These are phyloP conservation scores for Oxyura jamaicensis DNA, from an alignment of 2,113 vertebrate genomes.

Conservation along the genomic window DNA sequence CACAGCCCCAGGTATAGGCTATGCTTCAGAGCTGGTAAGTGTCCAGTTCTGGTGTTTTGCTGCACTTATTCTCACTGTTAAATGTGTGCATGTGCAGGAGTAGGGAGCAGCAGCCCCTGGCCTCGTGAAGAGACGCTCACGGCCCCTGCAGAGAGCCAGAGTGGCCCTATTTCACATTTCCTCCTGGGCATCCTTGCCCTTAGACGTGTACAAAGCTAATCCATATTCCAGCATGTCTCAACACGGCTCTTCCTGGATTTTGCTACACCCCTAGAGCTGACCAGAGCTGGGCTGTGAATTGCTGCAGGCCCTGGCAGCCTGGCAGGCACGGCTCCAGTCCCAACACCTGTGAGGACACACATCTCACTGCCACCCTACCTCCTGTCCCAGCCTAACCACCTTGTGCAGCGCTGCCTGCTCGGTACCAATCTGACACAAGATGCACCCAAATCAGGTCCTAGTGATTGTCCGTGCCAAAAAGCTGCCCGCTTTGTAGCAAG, in stretches of 20 bases:
- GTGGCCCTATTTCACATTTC: neutral
- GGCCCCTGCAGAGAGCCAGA: neutral
- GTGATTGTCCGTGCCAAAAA: rapidly evolving
- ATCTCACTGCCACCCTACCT: rapidly evolving
- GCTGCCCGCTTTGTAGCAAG: neutral
- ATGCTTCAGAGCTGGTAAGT: rapidly evolving
- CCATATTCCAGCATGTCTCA: neutral
- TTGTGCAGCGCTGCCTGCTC: rapidly evolving
- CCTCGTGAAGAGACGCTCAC: neutral
- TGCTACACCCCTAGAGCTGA: neutral
- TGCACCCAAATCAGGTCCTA: too few relatives aligned
- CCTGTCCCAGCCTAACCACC: neutral
- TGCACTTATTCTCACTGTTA: neutral
- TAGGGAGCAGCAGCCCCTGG: neutral
- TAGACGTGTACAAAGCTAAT: neutral
- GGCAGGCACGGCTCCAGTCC: neutral
- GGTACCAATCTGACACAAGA: neutral
- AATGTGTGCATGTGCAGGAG: rapidly evolving
- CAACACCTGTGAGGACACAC: rapidly evolving
- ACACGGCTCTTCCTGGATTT: neutral
- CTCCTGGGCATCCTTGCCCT: neutral
- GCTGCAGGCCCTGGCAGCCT: neutral
- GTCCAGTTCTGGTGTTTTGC: neutral
- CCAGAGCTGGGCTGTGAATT: neutral
- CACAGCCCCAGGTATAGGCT: neutral